Conservation (phyloP, 2,888 invertebrate genomes). For the Boloria euphrosyne region DNA sequence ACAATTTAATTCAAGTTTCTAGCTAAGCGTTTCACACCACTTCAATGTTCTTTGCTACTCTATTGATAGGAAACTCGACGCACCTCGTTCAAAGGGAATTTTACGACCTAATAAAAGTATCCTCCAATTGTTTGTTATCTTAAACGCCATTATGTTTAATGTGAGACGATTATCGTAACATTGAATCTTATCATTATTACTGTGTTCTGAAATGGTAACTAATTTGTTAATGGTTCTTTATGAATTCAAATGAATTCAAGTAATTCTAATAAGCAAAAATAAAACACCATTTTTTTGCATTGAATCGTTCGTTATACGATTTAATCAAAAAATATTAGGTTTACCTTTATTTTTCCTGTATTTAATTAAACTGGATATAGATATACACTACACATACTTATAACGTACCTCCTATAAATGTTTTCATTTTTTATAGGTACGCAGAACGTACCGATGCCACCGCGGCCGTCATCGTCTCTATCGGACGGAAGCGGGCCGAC, state of each 20-base stretch:
- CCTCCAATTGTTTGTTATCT: slow-evolving; percentile 39
- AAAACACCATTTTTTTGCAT: slow-evolving; percentile 1
- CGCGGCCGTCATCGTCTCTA: slow-evolving; percentile 94
- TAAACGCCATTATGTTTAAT: slow-evolving; percentile 34
- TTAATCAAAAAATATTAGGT: background rate
- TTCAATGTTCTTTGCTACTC: background rate
- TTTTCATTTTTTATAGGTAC: slow-evolving; percentile 82
- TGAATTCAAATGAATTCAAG: slow-evolving; percentile 11
- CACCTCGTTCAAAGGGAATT: slow-evolving; percentile 24
- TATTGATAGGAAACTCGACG: slow-evolving; percentile 8
- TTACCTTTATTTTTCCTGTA: background rate
- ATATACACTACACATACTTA: too few relatives aligned
- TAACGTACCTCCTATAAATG: too few relatives aligned
- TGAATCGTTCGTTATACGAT: background rate
- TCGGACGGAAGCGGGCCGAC: slow-evolving; percentile 78
- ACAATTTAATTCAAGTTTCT: slow-evolving; percentile 47
- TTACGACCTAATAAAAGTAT: slow-evolving; percentile 40
- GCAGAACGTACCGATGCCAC: slow-evolving; percentile 97
- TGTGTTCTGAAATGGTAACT: slow-evolving; percentile 32
- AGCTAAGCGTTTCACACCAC: slow-evolving; percentile 29
- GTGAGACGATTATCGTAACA: slow-evolving; percentile 37
- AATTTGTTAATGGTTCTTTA: slow-evolving; percentile 33
- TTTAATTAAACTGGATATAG: background rate
- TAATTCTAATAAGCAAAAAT: background rate
- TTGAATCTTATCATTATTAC: slow-evolving; percentile 35